phyloP scores from a whole-genome alignment of 2,113 vertebrate genomes.

The Bos taurus region ARS-UCD2.0 NC_037334.1:1313001-1313500 shows the following conservation, averaged over 20 bases:
- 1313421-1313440: neutral
- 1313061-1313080: too few relatives aligned
- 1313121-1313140: too few relatives aligned
- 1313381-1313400: rapidly evolving
- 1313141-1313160: too few relatives aligned
- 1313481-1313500: neutral
- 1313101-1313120: too few relatives aligned
- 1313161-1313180: too few relatives aligned
- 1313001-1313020: too few relatives aligned
- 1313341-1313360: neutral
- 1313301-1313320: neutral
- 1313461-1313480: neutral
- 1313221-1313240: too few relatives aligned
- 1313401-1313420: neutral
- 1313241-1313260: neutral
- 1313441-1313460: neutral
- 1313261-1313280: neutral
- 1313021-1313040: too few relatives aligned
- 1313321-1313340: neutral
- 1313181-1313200: too few relatives aligned
- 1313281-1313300: neutral
- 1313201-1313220: too few relatives aligned
- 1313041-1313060: too few relatives aligned
- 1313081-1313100: too few relatives aligned
- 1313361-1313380: neutral